These are phyloP conservation scores for Mionectes macconnelli DNA, from an alignment of 2,113 vertebrate species.

Conservation along the genomic window DNA sequence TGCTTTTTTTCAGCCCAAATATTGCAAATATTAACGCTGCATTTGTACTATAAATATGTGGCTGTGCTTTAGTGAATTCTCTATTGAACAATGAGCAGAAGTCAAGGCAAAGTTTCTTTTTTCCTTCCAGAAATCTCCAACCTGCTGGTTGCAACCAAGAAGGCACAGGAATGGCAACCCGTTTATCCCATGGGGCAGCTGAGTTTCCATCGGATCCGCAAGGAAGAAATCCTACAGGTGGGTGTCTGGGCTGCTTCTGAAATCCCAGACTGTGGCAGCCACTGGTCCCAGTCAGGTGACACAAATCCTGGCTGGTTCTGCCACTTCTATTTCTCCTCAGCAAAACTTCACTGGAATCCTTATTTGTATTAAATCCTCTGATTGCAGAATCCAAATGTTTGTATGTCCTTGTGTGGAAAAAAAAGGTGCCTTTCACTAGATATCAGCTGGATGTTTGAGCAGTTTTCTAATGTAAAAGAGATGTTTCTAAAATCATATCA, in stretches of 20 bases:
- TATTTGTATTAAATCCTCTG: not conserved
- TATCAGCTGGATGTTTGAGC: not conserved
- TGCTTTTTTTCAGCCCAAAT: not conserved
- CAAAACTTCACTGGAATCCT: not conserved
- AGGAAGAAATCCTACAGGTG: slow-evolving; percentile 91
- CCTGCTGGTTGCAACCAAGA: slow-evolving; percentile 91
- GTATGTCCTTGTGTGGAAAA: accelerated
- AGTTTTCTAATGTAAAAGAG: not conserved
- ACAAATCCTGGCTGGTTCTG: not conserved
- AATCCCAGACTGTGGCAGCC: not conserved
- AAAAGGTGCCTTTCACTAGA: not conserved
- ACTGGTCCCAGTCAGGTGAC: accelerated
- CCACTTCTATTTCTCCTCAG: not conserved
- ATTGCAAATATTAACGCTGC: not conserved
- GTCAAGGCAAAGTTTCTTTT: not conserved
- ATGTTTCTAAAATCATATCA: not conserved
- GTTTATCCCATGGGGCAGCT: slow-evolving; percentile 81
- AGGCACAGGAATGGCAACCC: slow-evolving; percentile 77
- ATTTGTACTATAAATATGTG: accelerated
- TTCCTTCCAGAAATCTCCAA: slow-evolving; percentile 90
- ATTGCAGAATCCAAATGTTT: not conserved
- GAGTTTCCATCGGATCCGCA: slow-evolving; percentile 91
- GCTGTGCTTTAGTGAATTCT: not conserved
- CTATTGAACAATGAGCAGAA: not conserved
- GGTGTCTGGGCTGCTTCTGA: not conserved